These are phyloP conservation scores for Calypte anna DNA, from an alignment of 2,113 vertebrate species.

Conservation along the genomic window DNA sequence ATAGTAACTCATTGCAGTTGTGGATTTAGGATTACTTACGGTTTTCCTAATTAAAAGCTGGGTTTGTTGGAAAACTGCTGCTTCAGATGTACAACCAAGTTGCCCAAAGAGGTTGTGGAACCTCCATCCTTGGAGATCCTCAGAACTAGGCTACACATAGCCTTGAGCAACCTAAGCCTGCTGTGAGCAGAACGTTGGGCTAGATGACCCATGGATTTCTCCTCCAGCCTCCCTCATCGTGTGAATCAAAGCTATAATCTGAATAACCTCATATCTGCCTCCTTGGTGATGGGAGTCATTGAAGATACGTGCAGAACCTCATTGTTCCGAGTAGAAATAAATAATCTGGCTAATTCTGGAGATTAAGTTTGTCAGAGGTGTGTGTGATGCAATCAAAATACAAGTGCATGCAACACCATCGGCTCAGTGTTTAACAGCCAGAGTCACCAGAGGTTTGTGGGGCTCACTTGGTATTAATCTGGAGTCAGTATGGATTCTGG, in stretches of 20 bases:
- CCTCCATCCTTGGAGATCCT: background rate
- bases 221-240: background rate
- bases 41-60: too few species aligned
- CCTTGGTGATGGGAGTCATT: background rate
- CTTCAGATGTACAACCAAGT: background rate
- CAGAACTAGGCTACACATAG: background rate
- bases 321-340: background rate
- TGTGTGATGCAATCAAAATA: background rate
- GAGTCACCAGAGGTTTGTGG: background rate
- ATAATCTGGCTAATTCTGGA: background rate
- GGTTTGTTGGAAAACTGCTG: background rate
- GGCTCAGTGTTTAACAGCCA: background rate
- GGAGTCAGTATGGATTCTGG: background rate
- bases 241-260: background rate
- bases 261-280: background rate
- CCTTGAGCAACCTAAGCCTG: background rate
- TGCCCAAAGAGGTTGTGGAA: background rate
- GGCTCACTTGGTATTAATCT: background rate
- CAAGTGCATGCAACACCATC: background rate
- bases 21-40: background rate
- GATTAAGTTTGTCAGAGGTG: background rate
- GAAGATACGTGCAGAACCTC: background rate
- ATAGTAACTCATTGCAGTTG: background rate
- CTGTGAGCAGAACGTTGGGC: background rate
- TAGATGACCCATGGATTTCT: background rate